phyloP scores from a whole-genome alignment of 2,797 vertebrate species.

The Philypnodon macrostomus region DNA sequence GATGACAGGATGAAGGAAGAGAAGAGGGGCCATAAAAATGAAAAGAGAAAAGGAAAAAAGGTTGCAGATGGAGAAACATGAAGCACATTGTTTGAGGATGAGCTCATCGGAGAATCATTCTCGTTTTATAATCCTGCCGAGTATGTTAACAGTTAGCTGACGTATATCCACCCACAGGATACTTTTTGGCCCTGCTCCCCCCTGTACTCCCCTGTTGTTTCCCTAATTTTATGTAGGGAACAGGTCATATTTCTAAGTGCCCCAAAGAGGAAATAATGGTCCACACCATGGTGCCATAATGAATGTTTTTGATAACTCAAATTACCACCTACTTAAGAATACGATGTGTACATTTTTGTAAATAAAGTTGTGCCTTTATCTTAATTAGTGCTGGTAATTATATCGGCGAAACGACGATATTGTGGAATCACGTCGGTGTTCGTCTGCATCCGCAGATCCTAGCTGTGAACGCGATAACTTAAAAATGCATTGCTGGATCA shows the following conservation, averaged over 20 bases:
- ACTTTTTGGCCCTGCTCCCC: constrained; percentile 43
- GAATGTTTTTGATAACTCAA: too few relatives aligned
- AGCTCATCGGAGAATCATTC: constrained; percentile 79
- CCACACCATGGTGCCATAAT: neutral
- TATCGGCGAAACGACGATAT: too few relatives aligned
- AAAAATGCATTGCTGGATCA: too few relatives aligned
- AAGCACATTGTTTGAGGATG: constrained; percentile 79
- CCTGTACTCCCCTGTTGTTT: constrained; percentile 26
- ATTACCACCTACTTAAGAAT: too few relatives aligned
- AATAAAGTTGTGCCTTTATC: too few relatives aligned
- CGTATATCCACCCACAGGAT: constrained; percentile 59
- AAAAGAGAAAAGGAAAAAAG: constrained; percentile 60
- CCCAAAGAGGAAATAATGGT: neutral
- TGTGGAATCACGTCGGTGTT: too few relatives aligned
- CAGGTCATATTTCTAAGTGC: constrained; percentile 16
- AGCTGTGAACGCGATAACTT: too few relatives aligned
- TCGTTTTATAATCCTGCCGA: constrained; percentile 75
- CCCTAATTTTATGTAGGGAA: constrained; percentile 28
- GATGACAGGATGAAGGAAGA: constrained; percentile 59
- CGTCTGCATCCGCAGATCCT: too few relatives aligned
- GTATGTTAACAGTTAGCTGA: constrained; percentile 78
- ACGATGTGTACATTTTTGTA: too few relatives aligned
- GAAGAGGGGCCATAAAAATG: constrained; percentile 58
- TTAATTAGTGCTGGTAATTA: too few relatives aligned
- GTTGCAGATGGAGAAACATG: constrained; percentile 81